Evolutionary conservation across 2,888 invertebrate species (phyloP), one percentile per base, ranked within the genome.

Genomic region (Zeuzera pyrina): DNA sequence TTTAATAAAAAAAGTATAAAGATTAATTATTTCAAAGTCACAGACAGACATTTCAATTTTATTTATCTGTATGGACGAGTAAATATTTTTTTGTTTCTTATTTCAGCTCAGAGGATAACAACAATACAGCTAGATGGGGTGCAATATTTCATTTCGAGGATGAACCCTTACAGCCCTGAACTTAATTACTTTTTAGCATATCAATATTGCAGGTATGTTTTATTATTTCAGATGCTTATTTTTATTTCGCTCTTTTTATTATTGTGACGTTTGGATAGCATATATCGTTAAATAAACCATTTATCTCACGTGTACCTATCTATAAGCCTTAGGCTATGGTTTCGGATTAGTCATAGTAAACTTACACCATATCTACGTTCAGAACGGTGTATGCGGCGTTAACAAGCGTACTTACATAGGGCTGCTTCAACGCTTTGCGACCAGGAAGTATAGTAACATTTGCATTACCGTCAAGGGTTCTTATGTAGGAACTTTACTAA

Each of bases 161-260:
- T 93, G 92, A 93, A 93, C 71, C 93, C 93, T 7, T 93, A 93
- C 72, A 92, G 92, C 43, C 92, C 93, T 15, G 92, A 92, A 69
- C 85, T 93, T 42, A 94, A 94, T 76, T 94, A 92, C 67, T 93
- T 92, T 84, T 84, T 93, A 58, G 92, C 94, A 29, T 94, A 94
- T 73, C 93, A 94, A 61, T 94, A 94, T 62, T 94, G 94, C 74
- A 89, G 84, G 84, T 84, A 64, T 61, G 62, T 33, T 31, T 39
- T 48, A 51, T 38, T 41, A 38, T 42, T 44, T 2, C 8, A 22
- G 13, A 12, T 12, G 12, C 12, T 29, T 41, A 45, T 43, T 45
- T 38, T 24, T 23, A 35, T 32, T 33, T n/a, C n/a, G n/a, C n/a
- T n/a, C n/a, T n/a, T n/a, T n/a, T n/a, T n/a, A n/a, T n/a, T n/a